Base-by-base conservation (phyloP, 2,113 vertebrate species). In the Chascanopsetta lugubris region DNA sequence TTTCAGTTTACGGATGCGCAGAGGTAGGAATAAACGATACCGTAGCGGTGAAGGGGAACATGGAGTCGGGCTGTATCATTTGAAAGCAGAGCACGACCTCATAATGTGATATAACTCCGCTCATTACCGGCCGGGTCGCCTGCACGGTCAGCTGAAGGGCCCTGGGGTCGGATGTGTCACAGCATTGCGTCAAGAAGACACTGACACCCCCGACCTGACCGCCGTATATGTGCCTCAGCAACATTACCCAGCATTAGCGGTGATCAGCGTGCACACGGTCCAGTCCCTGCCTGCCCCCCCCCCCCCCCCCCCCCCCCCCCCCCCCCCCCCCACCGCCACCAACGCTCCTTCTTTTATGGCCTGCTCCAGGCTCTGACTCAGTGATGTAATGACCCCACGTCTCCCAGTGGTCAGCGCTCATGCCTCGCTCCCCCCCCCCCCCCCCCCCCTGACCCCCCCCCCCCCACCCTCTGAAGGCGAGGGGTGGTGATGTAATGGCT, bases 351-450 rank as follows among this genome's bases (percentile, higher is more conserved):
- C 65, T 58, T 82, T 76, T 77, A 76, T 55, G 51, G 53, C 47
- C 56, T 26, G 67, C 77, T 72, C 26, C 42, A 6, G 75, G 82
- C 81, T 40, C 42, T 70, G 62, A 46, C 56, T 38, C 58, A 30
- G 66, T 89, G 84, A 89, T 87, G 86, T 89, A 80, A 89, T 84
- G 78, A 77, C 57, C 73, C 65, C 62, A 43, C 45, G 12, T 74
- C 57, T 85, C 76, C 65, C 53, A 63, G 80, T 58, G 79, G 75
- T 85, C 83, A 77, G 61, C 5, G 29, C 48, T 80, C 71, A 45
- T 55, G 45, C 53, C 62, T 72, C 6, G 3, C 12, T 66, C 51
- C 83, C 59, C 29, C 29, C 83, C 59, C 30, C n/a, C n/a, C 12
- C 64, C 51, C 83, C 59, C 29, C 29, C 83, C 59, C 30, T n/a